A percentile compares a stretch with the other conserved stretches of the same genome.
These are phyloP conservation scores for Chydorus sphaericus DNA, from an alignment of 2,888 invertebrate genomes.

Conservation along the genomic window DNA sequence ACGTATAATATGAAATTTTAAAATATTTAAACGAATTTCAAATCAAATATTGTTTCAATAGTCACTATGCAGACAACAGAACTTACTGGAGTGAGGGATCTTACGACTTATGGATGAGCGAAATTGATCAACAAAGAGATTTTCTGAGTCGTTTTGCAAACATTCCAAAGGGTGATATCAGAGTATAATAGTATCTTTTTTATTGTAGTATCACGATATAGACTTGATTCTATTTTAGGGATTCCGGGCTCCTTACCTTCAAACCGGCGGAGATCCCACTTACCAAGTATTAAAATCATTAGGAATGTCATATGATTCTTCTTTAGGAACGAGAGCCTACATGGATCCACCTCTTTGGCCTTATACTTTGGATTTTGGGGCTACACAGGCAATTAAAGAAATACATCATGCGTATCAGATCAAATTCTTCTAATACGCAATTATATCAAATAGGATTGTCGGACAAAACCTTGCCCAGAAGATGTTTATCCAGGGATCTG, in stretches of 20 bases:
- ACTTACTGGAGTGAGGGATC: neutral
- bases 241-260: conserved; percentile 1
- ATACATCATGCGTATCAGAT: too few relatives aligned
- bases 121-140: neutral
- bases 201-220: neutral
- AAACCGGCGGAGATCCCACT: conserved; percentile 2
- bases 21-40: too few relatives aligned
- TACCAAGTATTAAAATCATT: neutral
- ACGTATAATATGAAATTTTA: too few relatives aligned
- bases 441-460: conserved; percentile 9
- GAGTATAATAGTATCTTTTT: neutral
- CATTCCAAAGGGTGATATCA: neutral
- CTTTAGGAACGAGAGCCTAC: neutral
- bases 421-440: too few relatives aligned
- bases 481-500: conserved; percentile 1
- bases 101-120: neutral
- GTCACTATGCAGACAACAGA: neutral
- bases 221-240: neutral
- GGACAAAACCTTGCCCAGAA: neutral
- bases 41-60: neutral
- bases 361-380: conserved; percentile 7
- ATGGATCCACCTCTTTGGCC: conserved; percentile 9
- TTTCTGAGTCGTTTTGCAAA: neutral
- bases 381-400: neutral
- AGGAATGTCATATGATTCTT: conserved; percentile 1